Evolutionary conservation across 1,140 invertebrate species (phyloP).

Genomic region (Nylanderia fulva): DNA sequence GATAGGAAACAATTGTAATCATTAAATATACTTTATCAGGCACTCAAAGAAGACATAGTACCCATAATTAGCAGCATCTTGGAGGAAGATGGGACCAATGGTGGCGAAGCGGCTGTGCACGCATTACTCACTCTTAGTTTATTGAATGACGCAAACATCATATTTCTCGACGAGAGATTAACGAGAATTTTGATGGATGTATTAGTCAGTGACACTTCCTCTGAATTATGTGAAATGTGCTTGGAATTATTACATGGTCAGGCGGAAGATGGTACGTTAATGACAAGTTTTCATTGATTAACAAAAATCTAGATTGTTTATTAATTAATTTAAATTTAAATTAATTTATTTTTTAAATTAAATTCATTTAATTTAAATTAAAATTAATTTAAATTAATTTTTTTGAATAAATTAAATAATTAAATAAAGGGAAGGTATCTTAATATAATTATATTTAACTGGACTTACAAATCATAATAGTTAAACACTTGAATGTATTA

Average conservation of each 20-base stretch:
- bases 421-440: slow-evolving; percentile 39
- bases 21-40: slow-evolving; percentile 77
- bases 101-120: slow-evolving; percentile 88
- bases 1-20: slow-evolving; percentile 53
- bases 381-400: background rate
- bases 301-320: slow-evolving; percentile 5
- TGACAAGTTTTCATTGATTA: background rate
- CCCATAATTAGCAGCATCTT: slow-evolving; percentile 87
- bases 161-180: slow-evolving; percentile 78
- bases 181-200: slow-evolving; percentile 78
- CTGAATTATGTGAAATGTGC: slow-evolving; percentile 91
- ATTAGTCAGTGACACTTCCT: slow-evolving; percentile 76
- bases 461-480: too few species aligned
- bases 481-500: background rate
- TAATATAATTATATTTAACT: slow-evolving; percentile 24
- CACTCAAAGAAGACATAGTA: slow-evolving; percentile 90
- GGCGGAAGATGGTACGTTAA: slow-evolving; percentile 89
- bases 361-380: too few species aligned
- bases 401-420: background rate
- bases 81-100: slow-evolving; percentile 82
- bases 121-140: slow-evolving; percentile 91
- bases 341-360: background rate
- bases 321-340: slow-evolving; percentile 17
- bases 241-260: slow-evolving; percentile 91
- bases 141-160: slow-evolving; percentile 89